phyloP scores from a whole-genome alignment of 2,113 vertebrate species.

The Piprites chloris region DNA sequence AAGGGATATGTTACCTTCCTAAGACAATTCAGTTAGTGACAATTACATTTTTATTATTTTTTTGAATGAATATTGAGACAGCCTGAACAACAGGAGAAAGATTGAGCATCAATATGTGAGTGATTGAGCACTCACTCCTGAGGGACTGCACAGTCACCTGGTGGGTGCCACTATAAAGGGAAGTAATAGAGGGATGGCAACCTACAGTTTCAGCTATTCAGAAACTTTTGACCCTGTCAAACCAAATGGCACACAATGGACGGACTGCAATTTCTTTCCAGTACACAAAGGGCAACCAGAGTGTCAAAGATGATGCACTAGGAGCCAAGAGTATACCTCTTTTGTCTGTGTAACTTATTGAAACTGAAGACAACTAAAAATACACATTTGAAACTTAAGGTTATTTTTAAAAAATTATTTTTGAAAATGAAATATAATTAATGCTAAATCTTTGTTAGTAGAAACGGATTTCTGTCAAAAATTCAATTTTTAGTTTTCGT shows the following conservation, averaged over 20 bases:
- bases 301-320: not conserved
- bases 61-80: not conserved
- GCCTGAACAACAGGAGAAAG: not conserved
- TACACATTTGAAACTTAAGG: accelerated
- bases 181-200: not conserved
- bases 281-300: not conserved
- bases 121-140: not conserved
- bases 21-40: not conserved
- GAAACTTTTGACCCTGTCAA: not conserved
- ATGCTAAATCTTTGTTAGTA: not conserved
- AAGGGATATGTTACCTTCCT: not conserved
- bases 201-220: not conserved
- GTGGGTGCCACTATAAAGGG: not conserved
- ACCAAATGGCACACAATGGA: not conserved
- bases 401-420: not conserved
- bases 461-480: not conserved
- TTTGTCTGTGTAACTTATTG: not conserved
- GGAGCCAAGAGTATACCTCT: not conserved
- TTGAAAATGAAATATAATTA: not conserved
- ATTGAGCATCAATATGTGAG: not conserved
- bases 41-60: not conserved
- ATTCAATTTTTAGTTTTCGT: not conserved
- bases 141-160: not conserved
- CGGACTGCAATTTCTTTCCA: not conserved
- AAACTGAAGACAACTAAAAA: not conserved